phyloP scores from a whole-genome alignment of 2,113 vertebrate genomes.

The Trachemys scripta region DNA sequence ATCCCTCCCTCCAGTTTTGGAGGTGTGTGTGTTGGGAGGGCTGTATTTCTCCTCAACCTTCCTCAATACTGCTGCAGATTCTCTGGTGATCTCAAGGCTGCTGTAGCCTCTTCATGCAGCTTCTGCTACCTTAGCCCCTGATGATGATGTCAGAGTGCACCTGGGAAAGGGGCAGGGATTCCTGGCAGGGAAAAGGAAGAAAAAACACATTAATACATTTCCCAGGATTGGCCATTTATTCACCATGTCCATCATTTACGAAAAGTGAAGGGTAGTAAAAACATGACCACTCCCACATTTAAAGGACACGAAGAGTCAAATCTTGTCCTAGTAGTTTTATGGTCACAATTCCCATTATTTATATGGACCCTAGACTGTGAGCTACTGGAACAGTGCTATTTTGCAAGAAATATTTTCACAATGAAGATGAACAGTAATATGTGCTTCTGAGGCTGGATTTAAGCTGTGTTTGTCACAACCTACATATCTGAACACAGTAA shows the following conservation, averaged over 20 bases:
- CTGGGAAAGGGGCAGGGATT: not conserved
- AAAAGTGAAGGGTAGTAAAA: constrained; percentile 15
- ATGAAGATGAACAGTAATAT: not conserved
- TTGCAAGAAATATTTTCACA: not conserved
- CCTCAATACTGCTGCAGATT: not conserved
- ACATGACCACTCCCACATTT: not conserved
- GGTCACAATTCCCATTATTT: constrained; percentile 5
- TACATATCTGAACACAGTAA: not conserved
- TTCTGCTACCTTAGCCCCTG: not conserved
- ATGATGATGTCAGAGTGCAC: not conserved
- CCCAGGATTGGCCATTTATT: constrained; percentile 3
- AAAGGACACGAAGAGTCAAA: not conserved
- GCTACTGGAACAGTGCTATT: not conserved
- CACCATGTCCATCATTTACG: not conserved
- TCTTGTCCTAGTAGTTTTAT: not conserved
- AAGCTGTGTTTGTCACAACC: not conserved
- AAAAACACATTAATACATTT: not conserved
- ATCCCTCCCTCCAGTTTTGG: not conserved
- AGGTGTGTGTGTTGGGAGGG: accelerated
- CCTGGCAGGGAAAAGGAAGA: not conserved
- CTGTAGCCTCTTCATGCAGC: not conserved
- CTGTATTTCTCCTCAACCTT: accelerated
- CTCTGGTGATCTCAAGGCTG: accelerated
- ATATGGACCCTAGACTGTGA: not conserved
- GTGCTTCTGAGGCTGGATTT: not conserved